These are phyloP conservation scores for Malurus alboscapulatus DNA, from an alignment of 2,113 vertebrate species.

Conservation along the genomic window DNA sequence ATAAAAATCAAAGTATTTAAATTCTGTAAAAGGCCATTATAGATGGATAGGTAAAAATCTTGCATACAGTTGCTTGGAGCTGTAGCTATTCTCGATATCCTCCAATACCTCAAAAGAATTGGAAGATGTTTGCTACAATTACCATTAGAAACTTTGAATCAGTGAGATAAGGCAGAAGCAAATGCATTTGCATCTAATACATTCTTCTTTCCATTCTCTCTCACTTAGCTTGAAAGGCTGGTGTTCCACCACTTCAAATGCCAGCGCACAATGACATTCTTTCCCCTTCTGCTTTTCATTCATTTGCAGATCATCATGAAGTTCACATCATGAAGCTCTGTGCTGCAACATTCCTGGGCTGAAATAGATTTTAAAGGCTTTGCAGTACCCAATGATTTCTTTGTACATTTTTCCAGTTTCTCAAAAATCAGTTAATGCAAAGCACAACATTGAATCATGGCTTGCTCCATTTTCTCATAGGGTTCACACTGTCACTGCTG, in stretches of 20 bases:
- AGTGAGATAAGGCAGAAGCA: neutral
- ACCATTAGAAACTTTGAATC: neutral
- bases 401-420: neutral
- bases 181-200: neutral
- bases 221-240: neutral
- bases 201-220: neutral
- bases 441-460: neutral
- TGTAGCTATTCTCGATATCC: neutral
- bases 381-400: neutral
- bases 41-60: neutral
- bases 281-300: neutral
- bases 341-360: neutral
- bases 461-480: neutral
- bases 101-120: neutral
- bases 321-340: neutral
- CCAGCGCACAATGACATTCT: neutral
- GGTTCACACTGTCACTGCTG: neutral
- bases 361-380: slow-evolving; percentile 22
- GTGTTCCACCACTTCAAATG: neutral
- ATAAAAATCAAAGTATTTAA: neutral
- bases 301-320: neutral
- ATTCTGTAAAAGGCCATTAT: neutral
- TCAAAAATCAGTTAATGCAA: slow-evolving; percentile 8
- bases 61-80: neutral
- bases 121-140: neutral